A percentile compares a stretch with the other conserved stretches of the same genome.
Conservation (phyloP, 2,888 invertebrate genomes). For the Homarus gammarus region DNA sequence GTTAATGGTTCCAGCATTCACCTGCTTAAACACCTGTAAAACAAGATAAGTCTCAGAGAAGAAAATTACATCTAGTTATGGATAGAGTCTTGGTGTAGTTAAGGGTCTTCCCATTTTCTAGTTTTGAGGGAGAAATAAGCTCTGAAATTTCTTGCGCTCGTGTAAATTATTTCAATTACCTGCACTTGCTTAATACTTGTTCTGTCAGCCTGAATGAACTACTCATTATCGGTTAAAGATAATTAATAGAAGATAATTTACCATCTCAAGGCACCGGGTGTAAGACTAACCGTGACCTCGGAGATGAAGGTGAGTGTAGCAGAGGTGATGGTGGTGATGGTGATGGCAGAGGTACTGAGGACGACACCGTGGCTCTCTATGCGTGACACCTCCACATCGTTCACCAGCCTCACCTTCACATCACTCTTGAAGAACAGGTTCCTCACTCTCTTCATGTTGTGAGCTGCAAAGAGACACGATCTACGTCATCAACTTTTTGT, state of each 20-base stretch:
- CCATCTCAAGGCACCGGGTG: too few species aligned
- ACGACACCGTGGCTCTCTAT: neutral
- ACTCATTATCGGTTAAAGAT: too few species aligned
- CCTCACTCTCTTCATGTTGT: slow-evolving; percentile 2
- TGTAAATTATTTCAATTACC: too few species aligned
- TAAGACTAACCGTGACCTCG: neutral
- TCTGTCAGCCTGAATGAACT: too few species aligned
- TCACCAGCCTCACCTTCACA: neutral
- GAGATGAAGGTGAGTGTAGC: slow-evolving; percentile 14
- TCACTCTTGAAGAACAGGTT: neutral
- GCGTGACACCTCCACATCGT: neutral
- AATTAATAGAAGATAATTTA: too few species aligned
- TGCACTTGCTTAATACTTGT: too few species aligned
- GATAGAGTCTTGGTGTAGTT: too few species aligned
- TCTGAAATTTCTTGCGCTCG: too few species aligned
- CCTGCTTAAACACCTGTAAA: slow-evolving; percentile 17
- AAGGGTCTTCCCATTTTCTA: too few species aligned
- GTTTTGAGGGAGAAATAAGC: too few species aligned
- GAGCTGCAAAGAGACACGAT: neutral
- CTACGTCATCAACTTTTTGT: too few species aligned
- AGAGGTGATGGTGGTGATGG: neutral
- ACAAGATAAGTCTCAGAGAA: neutral
- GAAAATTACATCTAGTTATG: too few species aligned
- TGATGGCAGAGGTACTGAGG: neutral
- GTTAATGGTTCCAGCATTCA: slow-evolving; percentile 27